Base-by-base conservation (phyloP, 2,888 invertebrate species). In the Folsomia candida region DNA sequence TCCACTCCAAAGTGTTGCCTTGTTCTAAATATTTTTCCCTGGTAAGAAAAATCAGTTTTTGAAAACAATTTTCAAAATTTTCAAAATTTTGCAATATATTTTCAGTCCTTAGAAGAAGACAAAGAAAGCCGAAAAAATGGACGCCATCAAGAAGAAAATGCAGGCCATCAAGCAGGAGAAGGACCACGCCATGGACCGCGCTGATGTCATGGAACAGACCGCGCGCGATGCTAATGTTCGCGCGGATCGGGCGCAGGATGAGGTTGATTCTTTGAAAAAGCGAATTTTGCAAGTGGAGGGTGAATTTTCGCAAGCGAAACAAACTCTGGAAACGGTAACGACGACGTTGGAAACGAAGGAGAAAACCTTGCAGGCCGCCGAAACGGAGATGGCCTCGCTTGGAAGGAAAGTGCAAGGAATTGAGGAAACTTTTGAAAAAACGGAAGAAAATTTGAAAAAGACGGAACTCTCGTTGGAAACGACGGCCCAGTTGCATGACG, bases 281-380 rank as follows among this genome's bases (percentile, higher is more conserved):
- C 97, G 97, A 86, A 91, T 96, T 82, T 86, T 90, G 80, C 95
- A 95, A 85, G 91, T 97, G 80, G 97, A 98, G 84, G 91, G 89
- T 82, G 97, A 97, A 85, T 88, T 96, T 81, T 89, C 89, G 82
- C 87, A 89, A 81, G 92, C 93, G 86, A 96, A 97, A 88, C 91
- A 93, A 83, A 89, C 89, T 81, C 88, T 97, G 81, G 91, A 93
- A 81, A 91, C 92, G 84, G 93, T 94, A 84, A 95, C 94, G 86
- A 91, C 90, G 83, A 92, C 94, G 84, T 88, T 97, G 81, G 97
- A 98, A 84, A 94, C 94, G 85, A 92, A 91, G 85, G 96, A 97
- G 84, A 97, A 97, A 86, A 87, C 88, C 79, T 87, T 76, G 87
- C 63, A 66, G 14, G 71, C 70, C n/a, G 85, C 86, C 77, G 87